Base-by-base conservation (phyloP, 1,140 invertebrate species). In the Thaumatotibia leucotreta region DNA sequence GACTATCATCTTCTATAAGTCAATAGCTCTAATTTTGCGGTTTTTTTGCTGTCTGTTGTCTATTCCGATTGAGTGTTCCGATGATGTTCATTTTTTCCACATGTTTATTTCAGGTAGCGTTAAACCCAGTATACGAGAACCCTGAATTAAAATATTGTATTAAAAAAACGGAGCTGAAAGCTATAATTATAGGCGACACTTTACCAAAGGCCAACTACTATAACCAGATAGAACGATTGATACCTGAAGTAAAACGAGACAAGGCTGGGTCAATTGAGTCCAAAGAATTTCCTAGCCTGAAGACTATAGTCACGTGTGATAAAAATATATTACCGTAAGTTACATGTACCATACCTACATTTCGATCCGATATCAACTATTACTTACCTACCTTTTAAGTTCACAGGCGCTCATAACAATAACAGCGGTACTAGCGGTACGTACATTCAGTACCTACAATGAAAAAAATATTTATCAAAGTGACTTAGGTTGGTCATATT, bases 61-160 rank as follows among this genome's bases (percentile, higher is more conserved):
- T n/a, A n/a, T n/a, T n/a, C n/a, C n/a, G n/a, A n/a, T n/a, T n/a
- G n/a, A n/a, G n/a, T n/a, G n/a, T n/a, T n/a, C n/a, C n/a, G n/a
- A n/a, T n/a, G 27, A 29, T 29, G 6, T 29, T 4, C 6, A 29
- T 45, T 45, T 20, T 45, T 45, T n/a, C n/a, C n/a, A n/a, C n/a
- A n/a, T n/a, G n/a, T 39, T 39, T n/a, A 8, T 58, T 88, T 54
- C 69, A 96, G 95, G 95, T 97, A 6, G 94, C 95, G 52, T 93
- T 98, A 6, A 99, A 99, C 88, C 97, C 97, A 0, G 92, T 93
- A 0, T 98, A 97, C 79, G 94, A 95, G 80, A 91, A 93, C 8
- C 77, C 90, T 10, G 98, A 99, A 83, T 67, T 99, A 0, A 92
- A 94, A 61, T 98, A 96, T 79, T 95, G 95, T 61, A 79, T 99